Base-by-base conservation (phyloP, 92 coral and sea anemone species). In the Porites divaricata region DNA sequence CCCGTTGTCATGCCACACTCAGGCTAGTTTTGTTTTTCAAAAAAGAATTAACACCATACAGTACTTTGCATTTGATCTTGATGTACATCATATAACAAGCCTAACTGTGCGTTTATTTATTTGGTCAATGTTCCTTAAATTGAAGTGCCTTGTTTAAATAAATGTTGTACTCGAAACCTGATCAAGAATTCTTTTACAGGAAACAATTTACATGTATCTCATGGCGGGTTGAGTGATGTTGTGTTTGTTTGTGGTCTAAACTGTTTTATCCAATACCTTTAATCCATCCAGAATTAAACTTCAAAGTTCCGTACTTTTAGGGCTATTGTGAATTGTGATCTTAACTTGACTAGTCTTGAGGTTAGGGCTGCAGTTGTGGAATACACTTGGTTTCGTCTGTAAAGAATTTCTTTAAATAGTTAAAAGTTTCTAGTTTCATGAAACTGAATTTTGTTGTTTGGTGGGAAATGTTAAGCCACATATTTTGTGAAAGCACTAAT, bases 201-300 rank as follows among this genome's bases (percentile, higher is more conserved):
- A 78, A 78, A 71, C 65, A 24, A 9, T 50, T 48, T 21, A 41
- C 59, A 63, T n/a, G 58, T 41, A 35, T 41, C 45, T 63, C n/a
- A 6, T 63, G 78, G 23, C 65, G 78, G 21, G 25, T 24, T 21
- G 41, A 21, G 41, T 25, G 51, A 51, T 54, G 64, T 62, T 24
- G 45, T 61, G 70, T 26, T 65, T 61, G n/a, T 51, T 15, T 23
- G 28, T 4, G 67, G 14, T 62, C 8, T 22, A 41, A 28, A 9
- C 16, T 62, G 35, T 19, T 62, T 77, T 28, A 77, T 77, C 71
- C 81, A 14, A 23, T 77, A 41, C 21, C 62, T n/a, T 6, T 19
- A 62, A 41, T 62, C 71, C 69, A 16, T 71, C 75, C n/a, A 45
- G 19, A 71, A 48, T 71, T 24, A 71, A 71, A 48, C 7, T 48